These are phyloP conservation scores for Phallusia fumigata DNA, from an alignment of 23 tunicate species.

Conservation along the genomic window DNA sequence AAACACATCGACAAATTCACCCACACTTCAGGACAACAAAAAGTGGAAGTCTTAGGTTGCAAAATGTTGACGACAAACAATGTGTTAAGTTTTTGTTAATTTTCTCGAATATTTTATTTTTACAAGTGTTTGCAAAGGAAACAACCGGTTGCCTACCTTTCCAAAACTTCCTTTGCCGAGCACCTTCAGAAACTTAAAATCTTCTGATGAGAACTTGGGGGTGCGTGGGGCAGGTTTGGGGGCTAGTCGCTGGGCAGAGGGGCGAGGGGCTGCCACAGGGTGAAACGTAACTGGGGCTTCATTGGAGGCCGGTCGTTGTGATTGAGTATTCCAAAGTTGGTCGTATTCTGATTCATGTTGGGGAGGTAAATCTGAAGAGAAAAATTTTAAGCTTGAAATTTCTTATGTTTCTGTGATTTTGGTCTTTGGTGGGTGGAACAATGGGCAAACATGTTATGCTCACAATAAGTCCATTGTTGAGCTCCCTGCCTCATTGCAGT, in stretches of 20 bases:
- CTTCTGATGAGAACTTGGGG: constrained; percentile 44
- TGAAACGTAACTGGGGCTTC: constrained; percentile 36
- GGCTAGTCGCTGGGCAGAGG: neutral
- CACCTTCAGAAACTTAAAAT: constrained; percentile 75
- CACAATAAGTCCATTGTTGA: no score
- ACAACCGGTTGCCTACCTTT: constrained; percentile 37
- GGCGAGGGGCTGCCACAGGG: constrained; percentile 29
- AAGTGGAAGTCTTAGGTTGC: no score
- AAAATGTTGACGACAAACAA: constrained; percentile 7
- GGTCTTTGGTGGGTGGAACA: no score
- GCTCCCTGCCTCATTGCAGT: no score
- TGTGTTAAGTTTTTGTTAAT: neutral
- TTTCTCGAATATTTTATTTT: neutral
- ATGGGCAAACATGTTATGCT: no score
- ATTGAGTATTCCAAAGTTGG: constrained; percentile 31
- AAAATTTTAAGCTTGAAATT: no score
- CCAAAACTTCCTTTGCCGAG: constrained; percentile 98
- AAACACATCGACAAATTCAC: no score
- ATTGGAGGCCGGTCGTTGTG: constrained; percentile 14
- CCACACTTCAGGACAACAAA: no score
- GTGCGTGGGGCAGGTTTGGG: constrained; percentile 69
- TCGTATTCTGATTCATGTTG: constrained; percentile 37
- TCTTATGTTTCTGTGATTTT: no score
- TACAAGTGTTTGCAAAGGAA: no score
- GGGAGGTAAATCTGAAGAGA: neutral